A percentile compares a stretch with the other conserved stretches of the same genome.
phyloP scores from a whole-genome alignment of 1,140 invertebrate species.

The Pseudobourletiella spinata region DNA sequence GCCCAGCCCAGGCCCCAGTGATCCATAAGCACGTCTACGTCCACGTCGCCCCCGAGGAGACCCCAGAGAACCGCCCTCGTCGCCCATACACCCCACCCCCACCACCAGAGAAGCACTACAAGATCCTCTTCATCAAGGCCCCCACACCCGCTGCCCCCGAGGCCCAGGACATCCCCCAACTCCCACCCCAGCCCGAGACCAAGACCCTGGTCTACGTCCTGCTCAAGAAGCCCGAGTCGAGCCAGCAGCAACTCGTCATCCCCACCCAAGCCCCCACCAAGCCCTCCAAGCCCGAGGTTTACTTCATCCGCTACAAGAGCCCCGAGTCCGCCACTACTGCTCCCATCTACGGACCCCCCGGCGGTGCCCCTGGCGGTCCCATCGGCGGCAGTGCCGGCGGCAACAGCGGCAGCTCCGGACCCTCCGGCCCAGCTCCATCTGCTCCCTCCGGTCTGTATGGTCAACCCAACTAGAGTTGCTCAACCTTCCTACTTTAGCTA shows the following conservation, averaged over 20 bases:
- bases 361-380: background rate
- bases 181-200: constrained; percentile 69
- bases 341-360: constrained; percentile 6
- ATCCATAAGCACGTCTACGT: constrained; percentile 79
- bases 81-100: constrained; percentile 41
- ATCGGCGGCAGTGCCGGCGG: too few species aligned
- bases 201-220: constrained; percentile 82
- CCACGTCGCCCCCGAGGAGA: constrained; percentile 66
- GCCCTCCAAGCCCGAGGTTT: constrained; percentile 74
- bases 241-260: constrained; percentile 61
- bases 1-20: constrained; percentile 39
- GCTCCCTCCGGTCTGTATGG: constrained; percentile 7
- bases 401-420: too few species aligned
- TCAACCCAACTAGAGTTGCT: background rate
- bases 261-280: constrained; percentile 45
- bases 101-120: constrained; percentile 76
- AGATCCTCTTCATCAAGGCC: constrained; percentile 81
- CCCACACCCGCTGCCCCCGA: constrained; percentile 68
- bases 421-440: background rate
- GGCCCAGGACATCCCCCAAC: constrained; percentile 57
- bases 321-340: background rate
- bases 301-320: constrained; percentile 75
- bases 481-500: background rate
- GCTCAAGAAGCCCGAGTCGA: constrained; percentile 75
- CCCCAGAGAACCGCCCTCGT: constrained; percentile 56